These are phyloP conservation scores for Scolopax mira DNA, from an alignment of 2,113 vertebrate species.

Conservation along the genomic window DNA sequence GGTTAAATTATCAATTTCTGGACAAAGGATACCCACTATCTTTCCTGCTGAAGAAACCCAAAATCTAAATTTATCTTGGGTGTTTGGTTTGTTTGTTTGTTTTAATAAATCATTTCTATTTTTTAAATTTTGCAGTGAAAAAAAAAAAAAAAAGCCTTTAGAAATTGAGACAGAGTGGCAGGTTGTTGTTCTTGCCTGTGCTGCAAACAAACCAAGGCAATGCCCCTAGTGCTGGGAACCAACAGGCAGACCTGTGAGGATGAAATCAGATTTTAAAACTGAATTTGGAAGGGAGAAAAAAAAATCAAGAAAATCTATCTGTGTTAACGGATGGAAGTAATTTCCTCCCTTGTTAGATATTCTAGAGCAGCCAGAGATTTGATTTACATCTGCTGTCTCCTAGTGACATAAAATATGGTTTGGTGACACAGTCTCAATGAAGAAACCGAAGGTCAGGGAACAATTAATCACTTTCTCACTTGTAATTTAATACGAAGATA, in stretches of 20 bases:
- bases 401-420: conserved; percentile 12
- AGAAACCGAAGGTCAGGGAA: conserved; percentile 2
- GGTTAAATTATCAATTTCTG: background rate
- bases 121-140: background rate
- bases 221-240: background rate
- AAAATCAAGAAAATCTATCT: background rate
- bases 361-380: background rate
- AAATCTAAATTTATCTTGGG: background rate
- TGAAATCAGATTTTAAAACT: background rate
- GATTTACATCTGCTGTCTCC: background rate
- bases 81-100: background rate
- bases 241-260: background rate
- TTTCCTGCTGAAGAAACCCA: background rate
- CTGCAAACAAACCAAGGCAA: background rate
- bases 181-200: background rate
- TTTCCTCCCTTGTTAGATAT: conserved; percentile 16
- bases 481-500: background rate
- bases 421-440: conserved; percentile 6
- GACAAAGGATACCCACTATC: background rate
- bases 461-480: background rate
- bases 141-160: background rate
- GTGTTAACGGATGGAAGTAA: background rate
- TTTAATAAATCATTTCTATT: background rate
- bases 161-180: background rate
- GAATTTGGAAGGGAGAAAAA: background rate